Evolutionary conservation across 2,797 vertebrate species (phyloP).

Genomic region (Xiphorhynchus erythropygius): DNA sequence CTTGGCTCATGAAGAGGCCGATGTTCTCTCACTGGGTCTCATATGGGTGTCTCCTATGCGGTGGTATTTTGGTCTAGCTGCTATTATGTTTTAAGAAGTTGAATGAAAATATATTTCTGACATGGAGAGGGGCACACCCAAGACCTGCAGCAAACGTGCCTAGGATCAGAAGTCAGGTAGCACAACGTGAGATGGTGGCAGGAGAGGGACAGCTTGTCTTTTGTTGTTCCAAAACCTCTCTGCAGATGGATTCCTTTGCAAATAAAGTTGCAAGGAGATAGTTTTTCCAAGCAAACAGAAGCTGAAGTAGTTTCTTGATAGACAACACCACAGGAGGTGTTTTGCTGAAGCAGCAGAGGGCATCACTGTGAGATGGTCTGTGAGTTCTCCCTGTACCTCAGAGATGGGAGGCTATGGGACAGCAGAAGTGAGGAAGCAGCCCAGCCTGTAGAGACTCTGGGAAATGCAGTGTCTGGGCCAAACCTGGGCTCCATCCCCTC

Average conservation of each 20-base stretch:
- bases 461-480: background rate
- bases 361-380: fast-evolving
- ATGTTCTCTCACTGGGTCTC: background rate
- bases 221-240: background rate
- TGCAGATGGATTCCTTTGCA: background rate
- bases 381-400: background rate
- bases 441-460: background rate
- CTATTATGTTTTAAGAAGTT: background rate
- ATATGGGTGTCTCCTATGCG: background rate
- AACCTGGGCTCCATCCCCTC: background rate
- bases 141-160: background rate
- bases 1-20: background rate
- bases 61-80: background rate
- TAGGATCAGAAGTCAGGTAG: background rate
- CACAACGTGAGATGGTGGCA: background rate
- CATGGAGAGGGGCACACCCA: background rate
- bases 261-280: background rate
- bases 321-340: background rate
- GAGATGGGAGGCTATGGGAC: fast-evolving
- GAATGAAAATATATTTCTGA: background rate
- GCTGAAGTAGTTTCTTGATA: background rate
- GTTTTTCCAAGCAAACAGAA: background rate
- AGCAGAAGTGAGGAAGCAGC: background rate
- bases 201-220: background rate
- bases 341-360: background rate